A percentile compares a stretch with the other conserved stretches of the same genome.
These are phyloP conservation scores for Lumbricus terrestris DNA, from an alignment of 2,888 invertebrate genomes.

Conservation along the genomic window DNA sequence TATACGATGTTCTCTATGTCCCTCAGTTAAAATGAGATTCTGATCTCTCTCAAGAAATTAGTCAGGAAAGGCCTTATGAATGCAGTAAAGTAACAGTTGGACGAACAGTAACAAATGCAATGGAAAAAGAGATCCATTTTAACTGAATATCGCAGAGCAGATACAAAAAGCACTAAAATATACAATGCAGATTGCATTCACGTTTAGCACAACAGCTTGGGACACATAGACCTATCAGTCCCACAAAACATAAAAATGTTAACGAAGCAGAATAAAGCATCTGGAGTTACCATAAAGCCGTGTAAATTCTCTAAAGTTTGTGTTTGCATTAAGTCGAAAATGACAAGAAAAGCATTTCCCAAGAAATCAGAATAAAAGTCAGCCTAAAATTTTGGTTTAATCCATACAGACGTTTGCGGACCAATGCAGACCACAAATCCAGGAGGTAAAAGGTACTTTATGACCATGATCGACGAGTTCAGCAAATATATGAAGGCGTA, in stretches of 20 bases:
- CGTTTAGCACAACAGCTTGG: neutral
- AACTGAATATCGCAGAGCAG: neutral
- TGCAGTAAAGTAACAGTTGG: neutral
- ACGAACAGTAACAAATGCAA: neutral
- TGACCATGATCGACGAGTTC: neutral
- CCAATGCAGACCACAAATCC: neutral
- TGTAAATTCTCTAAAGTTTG: neutral
- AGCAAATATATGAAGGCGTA: neutral
- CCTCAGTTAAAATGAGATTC: no score
- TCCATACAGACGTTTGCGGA: no score
- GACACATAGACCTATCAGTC: neutral
- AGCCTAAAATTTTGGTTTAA: no score
- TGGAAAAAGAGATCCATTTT: neutral
- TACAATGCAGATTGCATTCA: neutral
- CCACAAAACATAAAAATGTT: neutral
- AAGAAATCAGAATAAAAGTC: no score
- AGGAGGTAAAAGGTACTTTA: no score
- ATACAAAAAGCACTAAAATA: neutral
- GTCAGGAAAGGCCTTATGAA: neutral
- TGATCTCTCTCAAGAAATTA: no score
- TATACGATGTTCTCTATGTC: no score
- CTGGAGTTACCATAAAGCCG: neutral
- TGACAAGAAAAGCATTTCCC: no score
- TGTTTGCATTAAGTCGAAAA: neutral
- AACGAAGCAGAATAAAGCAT: neutral